A percentile compares a stretch with the other conserved stretches of the same genome.
These are phyloP conservation scores for Drosophila incognita DNA, from an alignment of 2,888 invertebrate genomes.

Conservation along the genomic window DNA sequence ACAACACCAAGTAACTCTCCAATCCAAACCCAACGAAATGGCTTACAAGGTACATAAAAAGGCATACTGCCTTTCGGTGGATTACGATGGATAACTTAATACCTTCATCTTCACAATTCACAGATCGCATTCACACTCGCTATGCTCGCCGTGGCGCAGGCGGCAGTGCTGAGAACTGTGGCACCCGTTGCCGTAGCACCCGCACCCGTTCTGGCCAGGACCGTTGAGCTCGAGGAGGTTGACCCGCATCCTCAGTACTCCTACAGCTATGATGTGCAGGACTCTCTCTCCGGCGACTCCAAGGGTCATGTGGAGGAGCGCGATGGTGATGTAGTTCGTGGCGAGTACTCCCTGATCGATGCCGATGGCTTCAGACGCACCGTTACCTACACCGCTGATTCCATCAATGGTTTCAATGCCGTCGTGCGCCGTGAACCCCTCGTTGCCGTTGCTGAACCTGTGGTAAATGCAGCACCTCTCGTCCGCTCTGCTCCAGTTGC, in stretches of 20 bases:
- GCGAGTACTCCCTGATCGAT: constrained; percentile 84
- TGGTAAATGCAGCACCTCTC: constrained; percentile 69
- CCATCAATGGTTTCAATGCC: constrained; percentile 83
- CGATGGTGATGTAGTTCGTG: constrained; percentile 83
- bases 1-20: constrained; percentile 57
- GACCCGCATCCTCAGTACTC: constrained; percentile 82
- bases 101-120: background rate
- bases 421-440: constrained; percentile 81
- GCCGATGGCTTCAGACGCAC: constrained; percentile 83
- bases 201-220: constrained; percentile 62
- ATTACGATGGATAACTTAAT: constrained; percentile 36
- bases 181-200: constrained; percentile 69
- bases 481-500: constrained; percentile 62
- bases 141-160: constrained; percentile 68
- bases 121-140: constrained; percentile 64
- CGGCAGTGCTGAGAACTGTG: constrained; percentile 68
- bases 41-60: constrained; percentile 69
- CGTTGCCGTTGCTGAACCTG: constrained; percentile 61
- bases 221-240: constrained; percentile 67
- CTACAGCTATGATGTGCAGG: constrained; percentile 83
- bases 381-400: constrained; percentile 83
- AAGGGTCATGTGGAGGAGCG: constrained; percentile 84
- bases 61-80: background rate
- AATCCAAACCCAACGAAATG: constrained; percentile 60
- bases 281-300: constrained; percentile 83